A percentile compares a stretch with the other conserved stretches of the same genome.
Conservation (phyloP, 1,140 invertebrate genomes). For the Stegodyphus dumicola region DNA sequence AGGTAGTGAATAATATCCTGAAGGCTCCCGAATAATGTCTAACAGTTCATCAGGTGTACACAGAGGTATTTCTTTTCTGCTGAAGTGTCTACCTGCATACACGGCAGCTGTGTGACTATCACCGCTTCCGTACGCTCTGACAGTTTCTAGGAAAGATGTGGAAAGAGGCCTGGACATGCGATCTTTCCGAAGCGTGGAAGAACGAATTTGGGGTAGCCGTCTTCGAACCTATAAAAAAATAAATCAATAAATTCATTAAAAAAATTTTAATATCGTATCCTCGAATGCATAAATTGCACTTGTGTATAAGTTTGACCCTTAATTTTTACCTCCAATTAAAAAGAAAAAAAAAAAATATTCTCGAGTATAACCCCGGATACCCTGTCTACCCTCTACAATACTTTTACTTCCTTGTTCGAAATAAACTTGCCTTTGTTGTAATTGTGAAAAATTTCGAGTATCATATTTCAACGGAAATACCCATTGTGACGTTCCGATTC, state of each 20-base stretch:
- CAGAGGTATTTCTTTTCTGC: constrained; percentile 5
- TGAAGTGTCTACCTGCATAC: constrained; percentile 17
- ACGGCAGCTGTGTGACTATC: background rate
- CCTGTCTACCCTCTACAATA: too few species aligned
- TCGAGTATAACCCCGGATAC: too few species aligned
- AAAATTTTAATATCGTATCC: too few species aligned
- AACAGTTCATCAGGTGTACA: constrained; percentile 67
- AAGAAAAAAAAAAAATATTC: too few species aligned
- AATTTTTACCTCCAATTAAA: too few species aligned
- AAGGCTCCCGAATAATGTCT: constrained; percentile 67
- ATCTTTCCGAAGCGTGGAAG: constrained; percentile 24
- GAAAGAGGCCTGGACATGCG: constrained; percentile 5
- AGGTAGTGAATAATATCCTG: constrained; percentile 67
- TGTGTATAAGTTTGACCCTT: too few species aligned
- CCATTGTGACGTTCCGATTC: too few species aligned
- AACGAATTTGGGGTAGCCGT: background rate
- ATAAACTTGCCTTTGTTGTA: too few species aligned
- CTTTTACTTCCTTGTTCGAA: too few species aligned
- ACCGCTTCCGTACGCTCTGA: background rate
- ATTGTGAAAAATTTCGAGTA: too few species aligned
- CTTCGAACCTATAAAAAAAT: constrained; percentile 7
- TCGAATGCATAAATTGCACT: too few species aligned
- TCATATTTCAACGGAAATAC: too few species aligned
- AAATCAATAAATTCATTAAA: background rate
- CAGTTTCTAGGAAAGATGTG: background rate